Conservation (phyloP, 2,888 invertebrate genomes). For the Tenthredo mesomela region DNA sequence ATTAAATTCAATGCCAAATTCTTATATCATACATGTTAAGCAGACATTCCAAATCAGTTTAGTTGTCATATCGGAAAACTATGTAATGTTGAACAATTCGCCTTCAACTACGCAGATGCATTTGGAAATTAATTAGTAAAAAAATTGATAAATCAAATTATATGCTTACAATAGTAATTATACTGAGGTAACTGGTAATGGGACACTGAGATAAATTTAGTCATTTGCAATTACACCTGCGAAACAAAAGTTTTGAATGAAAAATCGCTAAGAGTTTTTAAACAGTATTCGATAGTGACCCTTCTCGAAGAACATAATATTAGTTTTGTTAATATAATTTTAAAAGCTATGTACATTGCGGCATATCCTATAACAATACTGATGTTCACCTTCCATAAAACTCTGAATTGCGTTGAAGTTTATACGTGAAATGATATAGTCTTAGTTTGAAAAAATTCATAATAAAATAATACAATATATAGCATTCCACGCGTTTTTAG, state of each 20-base stretch:
- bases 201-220: not conserved
- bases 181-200: not conserved
- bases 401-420: slow-evolving; percentile 34
- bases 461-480: slow-evolving; percentile 35
- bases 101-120: not conserved
- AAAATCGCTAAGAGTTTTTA: not conserved
- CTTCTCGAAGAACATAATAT: slow-evolving; percentile 37
- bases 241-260: not conserved
- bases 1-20: not conserved
- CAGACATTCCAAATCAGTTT: not conserved
- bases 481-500: slow-evolving; percentile 34
- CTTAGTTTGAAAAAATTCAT: slow-evolving; percentile 10
- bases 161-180: not conserved
- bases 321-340: slow-evolving; percentile 22
- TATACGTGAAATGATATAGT: slow-evolving; percentile 8
- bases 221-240: not conserved
- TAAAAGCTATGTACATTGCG: slow-evolving; percentile 62
- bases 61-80: not conserved
- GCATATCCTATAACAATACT: slow-evolving; percentile 72
- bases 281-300: not conserved
- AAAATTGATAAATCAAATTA: not conserved
- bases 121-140: not conserved
- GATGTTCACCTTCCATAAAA: slow-evolving; percentile 60
- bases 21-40: not conserved
- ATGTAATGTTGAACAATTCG: not conserved